A percentile compares a stretch with the other conserved stretches of the same genome.
phyloP scores from a whole-genome alignment of 2,113 vertebrate genomes.

The Gulo gulo region DNA sequence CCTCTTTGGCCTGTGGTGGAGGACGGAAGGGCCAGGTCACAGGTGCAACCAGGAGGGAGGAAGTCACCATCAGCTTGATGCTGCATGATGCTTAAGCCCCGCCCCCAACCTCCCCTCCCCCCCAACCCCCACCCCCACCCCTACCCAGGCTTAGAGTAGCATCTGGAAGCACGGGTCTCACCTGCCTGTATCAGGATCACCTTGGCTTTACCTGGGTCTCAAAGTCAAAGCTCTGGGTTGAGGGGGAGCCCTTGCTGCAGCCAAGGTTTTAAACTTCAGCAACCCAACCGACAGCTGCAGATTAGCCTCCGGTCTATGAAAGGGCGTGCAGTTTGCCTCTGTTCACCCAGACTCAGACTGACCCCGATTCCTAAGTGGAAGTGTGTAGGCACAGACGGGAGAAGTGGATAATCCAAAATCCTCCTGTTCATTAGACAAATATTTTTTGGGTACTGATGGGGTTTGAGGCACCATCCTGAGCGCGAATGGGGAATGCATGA shows the following conservation, averaged over 20 bases:
- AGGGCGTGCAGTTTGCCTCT: rapidly evolving
- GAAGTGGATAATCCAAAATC: not conserved
- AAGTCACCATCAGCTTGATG: not conserved
- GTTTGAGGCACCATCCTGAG: not conserved
- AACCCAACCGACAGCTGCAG: rapidly evolving
- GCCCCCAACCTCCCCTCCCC: rapidly evolving
- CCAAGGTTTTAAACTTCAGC: not conserved
- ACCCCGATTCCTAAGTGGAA: not conserved
- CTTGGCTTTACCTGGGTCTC: no score
- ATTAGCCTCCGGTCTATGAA: no score
- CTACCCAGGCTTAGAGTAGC: rapidly evolving
- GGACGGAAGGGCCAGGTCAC: not conserved
- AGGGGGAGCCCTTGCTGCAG: not conserved
- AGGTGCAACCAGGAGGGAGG: not conserved
- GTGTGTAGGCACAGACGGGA: not conserved
- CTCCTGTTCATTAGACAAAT: not conserved
- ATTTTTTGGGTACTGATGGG: rapidly evolving
- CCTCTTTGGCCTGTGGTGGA: not conserved
- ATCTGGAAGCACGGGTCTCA: not conserved
- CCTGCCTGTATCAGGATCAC: not conserved
- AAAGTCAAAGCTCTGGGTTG: not conserved
- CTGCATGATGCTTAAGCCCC: rapidly evolving
- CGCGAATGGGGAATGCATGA: rapidly evolving
- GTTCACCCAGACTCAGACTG: rapidly evolving
- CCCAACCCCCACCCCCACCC: not conserved